phyloP scores from a whole-genome alignment of 1,140 invertebrate genomes.

The Nasonia giraulti region DNA sequence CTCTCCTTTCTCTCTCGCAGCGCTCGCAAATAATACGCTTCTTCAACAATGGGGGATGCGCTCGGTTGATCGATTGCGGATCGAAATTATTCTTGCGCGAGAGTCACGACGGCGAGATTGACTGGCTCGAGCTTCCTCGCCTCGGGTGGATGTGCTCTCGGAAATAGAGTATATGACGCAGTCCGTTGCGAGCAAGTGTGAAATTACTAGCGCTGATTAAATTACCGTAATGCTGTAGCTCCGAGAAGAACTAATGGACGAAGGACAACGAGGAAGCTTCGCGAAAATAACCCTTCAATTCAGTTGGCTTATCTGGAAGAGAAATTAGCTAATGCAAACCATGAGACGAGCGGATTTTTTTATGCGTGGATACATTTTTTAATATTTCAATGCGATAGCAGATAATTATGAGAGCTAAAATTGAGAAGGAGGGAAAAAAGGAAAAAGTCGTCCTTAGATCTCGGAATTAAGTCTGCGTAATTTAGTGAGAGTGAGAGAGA shows the following conservation, averaged over 20 bases:
- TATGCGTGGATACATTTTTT: neutral
- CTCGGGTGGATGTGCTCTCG: no score
- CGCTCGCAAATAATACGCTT: neutral
- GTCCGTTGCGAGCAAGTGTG: no score
- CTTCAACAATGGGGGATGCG: neutral
- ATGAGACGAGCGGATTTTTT: neutral
- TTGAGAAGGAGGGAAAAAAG: neutral
- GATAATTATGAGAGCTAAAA: neutral
- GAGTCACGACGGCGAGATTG: no score
- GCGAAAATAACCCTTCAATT: no score
- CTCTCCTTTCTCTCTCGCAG: neutral
- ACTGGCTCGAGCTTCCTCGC: no score
- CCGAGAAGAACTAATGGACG: no score
- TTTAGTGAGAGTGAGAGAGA: neutral
- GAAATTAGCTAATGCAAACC: neutral
- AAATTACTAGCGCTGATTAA: no score
- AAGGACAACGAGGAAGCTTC: no score
- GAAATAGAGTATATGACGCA: no score
- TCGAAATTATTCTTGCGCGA: neutral
- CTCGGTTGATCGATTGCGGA: conserved; percentile 16
- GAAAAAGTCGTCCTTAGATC: neutral
- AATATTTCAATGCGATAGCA: conserved; percentile 1
- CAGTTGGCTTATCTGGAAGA: neutral
- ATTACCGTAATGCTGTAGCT: no score
- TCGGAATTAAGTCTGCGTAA: neutral